These are phyloP conservation scores for Steinernema feltiae DNA, from an alignment of 1,140 invertebrate species.

Conservation along the genomic window DNA sequence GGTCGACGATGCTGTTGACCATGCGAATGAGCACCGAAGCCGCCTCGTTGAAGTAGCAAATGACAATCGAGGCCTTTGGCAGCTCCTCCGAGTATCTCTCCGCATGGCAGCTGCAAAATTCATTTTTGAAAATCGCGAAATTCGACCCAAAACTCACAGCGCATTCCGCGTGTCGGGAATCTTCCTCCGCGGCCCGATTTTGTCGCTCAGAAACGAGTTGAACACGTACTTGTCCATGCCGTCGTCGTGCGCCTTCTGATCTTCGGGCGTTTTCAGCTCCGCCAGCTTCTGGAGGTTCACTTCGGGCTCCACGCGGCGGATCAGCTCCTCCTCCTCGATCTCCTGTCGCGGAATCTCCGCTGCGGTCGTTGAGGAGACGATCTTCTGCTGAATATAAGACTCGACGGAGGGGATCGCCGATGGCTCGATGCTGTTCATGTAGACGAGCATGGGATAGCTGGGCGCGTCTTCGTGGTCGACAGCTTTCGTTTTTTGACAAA, in stretches of 20 bases:
- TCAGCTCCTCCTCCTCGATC: neutral
- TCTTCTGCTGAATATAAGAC: neutral
- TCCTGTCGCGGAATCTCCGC: neutral
- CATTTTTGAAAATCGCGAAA: slow-evolving; percentile 40
- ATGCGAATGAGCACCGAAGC: slow-evolving; percentile 78
- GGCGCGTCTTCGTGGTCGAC: no score
- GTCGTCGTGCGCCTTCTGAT: slow-evolving; percentile 64
- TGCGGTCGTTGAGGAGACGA: neutral
- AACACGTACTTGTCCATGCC: slow-evolving; percentile 84
- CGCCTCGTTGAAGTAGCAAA: slow-evolving; percentile 95
- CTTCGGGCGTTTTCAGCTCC: slow-evolving; percentile 15
- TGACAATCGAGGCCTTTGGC: slow-evolving; percentile 75
- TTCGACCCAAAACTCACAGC: slow-evolving; percentile 62
- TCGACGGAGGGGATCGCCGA: neutral
- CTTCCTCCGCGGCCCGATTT: slow-evolving; percentile 70
- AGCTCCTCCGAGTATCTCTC: slow-evolving; percentile 66
- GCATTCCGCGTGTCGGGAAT: slow-evolving; percentile 81
- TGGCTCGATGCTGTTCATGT: slow-evolving; percentile 1
- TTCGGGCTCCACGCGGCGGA: slow-evolving; percentile 4
- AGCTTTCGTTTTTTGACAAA: no score
- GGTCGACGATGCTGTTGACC: slow-evolving; percentile 76
- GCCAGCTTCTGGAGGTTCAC: slow-evolving; percentile 22
- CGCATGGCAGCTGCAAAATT: slow-evolving; percentile 65
- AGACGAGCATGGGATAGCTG: slow-evolving; percentile 5
- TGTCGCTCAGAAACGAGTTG: slow-evolving; percentile 80